These are phyloP conservation scores for Capra hircus DNA, from an alignment of 2,113 vertebrate genomes.

Conservation along the genomic window DNA sequence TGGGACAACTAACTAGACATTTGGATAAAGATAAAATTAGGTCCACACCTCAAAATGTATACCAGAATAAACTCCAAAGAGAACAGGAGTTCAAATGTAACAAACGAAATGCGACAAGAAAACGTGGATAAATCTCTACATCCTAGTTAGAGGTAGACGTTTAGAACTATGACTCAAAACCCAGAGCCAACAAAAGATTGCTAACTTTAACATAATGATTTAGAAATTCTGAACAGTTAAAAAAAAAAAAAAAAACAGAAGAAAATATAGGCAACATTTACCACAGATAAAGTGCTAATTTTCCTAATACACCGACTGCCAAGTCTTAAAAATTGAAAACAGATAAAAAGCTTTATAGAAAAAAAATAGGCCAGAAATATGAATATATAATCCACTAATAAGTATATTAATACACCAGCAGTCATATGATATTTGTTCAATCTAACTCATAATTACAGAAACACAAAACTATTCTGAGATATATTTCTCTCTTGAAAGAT, in stretches of 20 bases:
- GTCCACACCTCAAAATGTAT: neutral
- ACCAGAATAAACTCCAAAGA: neutral
- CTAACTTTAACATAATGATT: neutral
- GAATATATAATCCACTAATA: neutral
- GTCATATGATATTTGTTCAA: neutral
- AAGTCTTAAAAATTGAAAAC: neutral
- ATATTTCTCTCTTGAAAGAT: neutral
- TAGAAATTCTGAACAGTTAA: neutral
- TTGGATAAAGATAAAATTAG: neutral
- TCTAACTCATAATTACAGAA: neutral
- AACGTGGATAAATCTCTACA: neutral
- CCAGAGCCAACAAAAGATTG: neutral
- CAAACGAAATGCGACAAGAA: neutral
- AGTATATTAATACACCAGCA: neutral
- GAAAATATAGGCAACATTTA: neutral
- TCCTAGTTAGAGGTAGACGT: neutral
- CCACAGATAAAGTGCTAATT: neutral
- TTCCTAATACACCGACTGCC: neutral
- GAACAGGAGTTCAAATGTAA: neutral
- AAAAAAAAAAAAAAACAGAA: neutral
- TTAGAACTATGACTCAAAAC: neutral
- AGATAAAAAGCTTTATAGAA: neutral
- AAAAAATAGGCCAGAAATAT: neutral
- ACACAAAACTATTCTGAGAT: neutral
- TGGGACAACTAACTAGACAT: neutral